Conservation (phyloP, 2,113 vertebrate species). For the human region GRCh38 chr1:209415001-209415500, state of each 20-base stretch:
- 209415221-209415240: neutral
- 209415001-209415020: neutral
- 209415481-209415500: neutral
- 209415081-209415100: neutral
- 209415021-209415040: neutral
- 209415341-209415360: neutral
- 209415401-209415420: neutral
- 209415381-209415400: neutral
- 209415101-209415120: neutral
- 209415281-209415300: neutral
- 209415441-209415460: neutral
- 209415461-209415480: neutral
- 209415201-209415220: neutral
- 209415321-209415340: neutral
- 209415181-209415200: neutral
- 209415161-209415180: neutral
- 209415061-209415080: neutral
- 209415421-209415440: neutral
- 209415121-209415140: neutral
- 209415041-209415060: too few species aligned
- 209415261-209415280: neutral
- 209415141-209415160: too few species aligned
- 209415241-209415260: neutral
- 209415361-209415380: neutral
- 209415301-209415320: accelerated